These are phyloP conservation scores for Parambassis ranga DNA, from an alignment of 2,797 vertebrate species.

Conservation along the genomic window DNA sequence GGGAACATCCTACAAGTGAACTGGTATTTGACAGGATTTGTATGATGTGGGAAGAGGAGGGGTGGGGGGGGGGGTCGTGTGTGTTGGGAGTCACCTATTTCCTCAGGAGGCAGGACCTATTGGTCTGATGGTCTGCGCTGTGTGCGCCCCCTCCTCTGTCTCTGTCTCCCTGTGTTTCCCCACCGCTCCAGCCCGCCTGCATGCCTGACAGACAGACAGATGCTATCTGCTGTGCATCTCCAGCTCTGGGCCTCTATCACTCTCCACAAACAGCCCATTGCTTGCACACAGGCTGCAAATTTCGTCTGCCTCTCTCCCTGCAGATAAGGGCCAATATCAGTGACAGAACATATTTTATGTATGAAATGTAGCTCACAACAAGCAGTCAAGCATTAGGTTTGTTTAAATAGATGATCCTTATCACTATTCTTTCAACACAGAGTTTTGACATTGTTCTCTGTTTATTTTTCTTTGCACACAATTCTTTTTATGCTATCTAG, in stretches of 20 bases:
- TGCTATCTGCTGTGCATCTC: slow-evolving; percentile 88
- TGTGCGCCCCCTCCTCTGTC: slow-evolving; percentile 44
- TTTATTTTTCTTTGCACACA: slow-evolving; percentile 63
- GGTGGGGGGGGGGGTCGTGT: not conserved
- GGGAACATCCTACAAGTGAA: slow-evolving; percentile 71
- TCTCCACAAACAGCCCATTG: slow-evolving; percentile 90
- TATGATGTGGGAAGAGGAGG: slow-evolving; percentile 54
- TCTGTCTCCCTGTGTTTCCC: slow-evolving; percentile 65
- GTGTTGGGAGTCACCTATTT: slow-evolving; percentile 72
- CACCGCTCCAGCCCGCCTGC: slow-evolving; percentile 67
- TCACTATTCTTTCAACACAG: slow-evolving; percentile 86
- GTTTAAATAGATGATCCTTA: slow-evolving; percentile 98
- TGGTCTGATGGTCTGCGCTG: slow-evolving; percentile 55
- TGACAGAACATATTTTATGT: slow-evolving; percentile 99
- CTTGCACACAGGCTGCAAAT: slow-evolving; percentile 87
- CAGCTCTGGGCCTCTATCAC: slow-evolving; percentile 85
- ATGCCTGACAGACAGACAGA: slow-evolving; percentile 84
- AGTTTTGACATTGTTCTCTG: slow-evolving; percentile 81
- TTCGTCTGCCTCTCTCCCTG: slow-evolving; percentile 86
- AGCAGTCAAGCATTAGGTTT: slow-evolving; percentile 96
- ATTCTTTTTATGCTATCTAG: slow-evolving; percentile 62
- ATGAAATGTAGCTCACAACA: slow-evolving; percentile 95
- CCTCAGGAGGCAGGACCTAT: slow-evolving; percentile 66
- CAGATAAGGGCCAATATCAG: slow-evolving; percentile 97
- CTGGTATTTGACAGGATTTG: slow-evolving; percentile 68